Evolutionary conservation across 2,797 vertebrate species (phyloP), one percentile per base, ranked within the genome.

Genomic region (Mergus octosetaceus): DNA sequence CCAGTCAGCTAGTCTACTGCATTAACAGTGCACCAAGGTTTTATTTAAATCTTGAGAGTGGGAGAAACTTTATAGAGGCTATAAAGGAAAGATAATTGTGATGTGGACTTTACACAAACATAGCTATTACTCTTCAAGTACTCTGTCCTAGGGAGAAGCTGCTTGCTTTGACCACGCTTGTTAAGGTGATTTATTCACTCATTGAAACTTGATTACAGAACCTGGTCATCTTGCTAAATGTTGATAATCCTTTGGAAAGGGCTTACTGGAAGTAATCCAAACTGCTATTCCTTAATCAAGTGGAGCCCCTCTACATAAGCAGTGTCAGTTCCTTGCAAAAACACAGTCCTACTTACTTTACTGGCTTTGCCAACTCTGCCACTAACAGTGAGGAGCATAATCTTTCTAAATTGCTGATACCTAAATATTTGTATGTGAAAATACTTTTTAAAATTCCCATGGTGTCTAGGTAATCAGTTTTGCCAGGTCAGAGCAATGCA

Each of bases 221-320:
- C 60, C 80, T 85, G 82, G 66, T 91, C 89, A 84, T 96, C 95
- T 93, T 84, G 70, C 94, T 93, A 88, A 88, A 95, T 86, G 95
- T 96, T 86, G 85, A 11, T 96, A 96, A 96, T 95, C 95, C 93
- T 76, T 84, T 82, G 80, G 53, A 96, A 96, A 96, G 82, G 94
- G 94, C 70, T 96, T 96, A 94, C 87, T 89, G 91, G 82, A 38
- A 84, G 60, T 96, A 96, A 96, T 96, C 93, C 95, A 86, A 92
- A 85, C 87, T 84, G 87, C 82, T 94, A 18, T 70, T 93, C 85
- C 91, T 57, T 90, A 93, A 96, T 93, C 87, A 76, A 62, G 47
- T 12, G 11, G 64, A 53, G 87, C 75, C 68, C 71, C 66, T 58
- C 43, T 16, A 4, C 38, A 58, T 2, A 45, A 90, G 86, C 19